Evolutionary conservation across 2,113 vertebrate genomes (phyloP), one percentile per base, ranked within the genome.

Genomic region (Boleophthalmus pectinirostris): DNA sequence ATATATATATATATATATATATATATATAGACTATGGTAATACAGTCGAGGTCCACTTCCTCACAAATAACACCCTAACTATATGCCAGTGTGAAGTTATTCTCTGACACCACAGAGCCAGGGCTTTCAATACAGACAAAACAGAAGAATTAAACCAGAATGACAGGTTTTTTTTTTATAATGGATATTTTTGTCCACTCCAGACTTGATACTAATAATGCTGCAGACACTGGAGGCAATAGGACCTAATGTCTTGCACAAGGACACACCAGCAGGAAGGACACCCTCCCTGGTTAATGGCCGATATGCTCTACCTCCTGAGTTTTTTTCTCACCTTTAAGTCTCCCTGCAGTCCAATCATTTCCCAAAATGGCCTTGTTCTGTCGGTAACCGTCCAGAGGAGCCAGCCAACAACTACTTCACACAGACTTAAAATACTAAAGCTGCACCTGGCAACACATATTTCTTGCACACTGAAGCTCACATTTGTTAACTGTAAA

Each of bases 301-400:
- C 51, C n/a, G 51, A n/a, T 10, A 21, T 6, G 51, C 51, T 54
- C 51, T 54, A 21, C 51, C 51, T 54, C 51, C 51, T 54, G 51
- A 54, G 51, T 54, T 54, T 51, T n/a, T 49, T 20, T 51, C 47
- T 51, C 47, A 20, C 47, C 29, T 63, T 20, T 63, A 35, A 35
- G 13, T 35, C 60, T 43, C 15, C 43, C 20, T 68, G 35, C 66
- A 71, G 49, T 18, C 21, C 25, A 66, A 72, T 61, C 20, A 33
- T 25, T 65, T 78, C 33, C 61, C 23, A 13, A 25, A 58, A 58
- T 15, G 23, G 56, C 56, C 56, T 25, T 25, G 54, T 71, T 45
- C 56, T 25, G 56, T 25, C 23, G 14, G 56, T 58, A 58, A 58
- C 54, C 2, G n/a, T 56, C 53, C 54, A 14, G 21, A 23, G n/a